Evolutionary conservation across 2,888 invertebrate species (phyloP).

Genomic region (Polylopha cassiicola): DNA sequence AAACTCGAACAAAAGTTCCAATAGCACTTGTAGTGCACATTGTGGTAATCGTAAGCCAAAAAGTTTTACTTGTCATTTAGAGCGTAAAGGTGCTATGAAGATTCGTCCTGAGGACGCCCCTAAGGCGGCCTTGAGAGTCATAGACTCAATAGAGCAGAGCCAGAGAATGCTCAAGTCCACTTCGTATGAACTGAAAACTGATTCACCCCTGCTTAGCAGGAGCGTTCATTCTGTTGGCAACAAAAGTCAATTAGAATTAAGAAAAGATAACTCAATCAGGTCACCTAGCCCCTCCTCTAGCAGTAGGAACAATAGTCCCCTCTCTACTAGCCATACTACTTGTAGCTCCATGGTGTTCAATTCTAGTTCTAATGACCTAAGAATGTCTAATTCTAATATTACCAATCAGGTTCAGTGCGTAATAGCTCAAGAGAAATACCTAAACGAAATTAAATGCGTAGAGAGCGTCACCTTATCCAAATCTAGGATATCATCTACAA

Average conservation of each 20-base stretch:
- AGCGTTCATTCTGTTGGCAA: constrained; percentile 50
- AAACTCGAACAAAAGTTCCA: constrained; percentile 61
- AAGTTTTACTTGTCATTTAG: constrained; percentile 57
- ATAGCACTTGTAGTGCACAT: constrained; percentile 61
- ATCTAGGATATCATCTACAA: constrained; percentile 46
- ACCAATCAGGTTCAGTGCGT: constrained; percentile 72
- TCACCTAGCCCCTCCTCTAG: constrained; percentile 70
- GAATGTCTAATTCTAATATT: constrained; percentile 70
- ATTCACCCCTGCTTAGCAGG: constrained; percentile 58
- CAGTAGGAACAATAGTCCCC: constrained; percentile 68
- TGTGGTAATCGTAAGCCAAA: constrained; percentile 59
- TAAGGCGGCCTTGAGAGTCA: constrained; percentile 64
- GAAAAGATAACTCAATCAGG: constrained; percentile 60
- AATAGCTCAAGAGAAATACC: constrained; percentile 72
- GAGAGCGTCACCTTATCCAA: constrained; percentile 69
- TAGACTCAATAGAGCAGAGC: constrained; percentile 71
- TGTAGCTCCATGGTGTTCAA: constrained; percentile 76
- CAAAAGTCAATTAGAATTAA: constrained; percentile 64
- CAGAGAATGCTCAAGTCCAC: constrained; percentile 72
- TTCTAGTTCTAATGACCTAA: constrained; percentile 69
- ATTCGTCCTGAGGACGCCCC: constrained; percentile 70
- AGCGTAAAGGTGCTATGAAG: constrained; percentile 70
- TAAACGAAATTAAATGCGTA: constrained; percentile 71
- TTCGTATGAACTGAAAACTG: constrained; percentile 67
- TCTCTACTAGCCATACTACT: constrained; percentile 72